Evolutionary conservation across 1,140 invertebrate species (phyloP).

Genomic region (Magallana ariakensis): DNA sequence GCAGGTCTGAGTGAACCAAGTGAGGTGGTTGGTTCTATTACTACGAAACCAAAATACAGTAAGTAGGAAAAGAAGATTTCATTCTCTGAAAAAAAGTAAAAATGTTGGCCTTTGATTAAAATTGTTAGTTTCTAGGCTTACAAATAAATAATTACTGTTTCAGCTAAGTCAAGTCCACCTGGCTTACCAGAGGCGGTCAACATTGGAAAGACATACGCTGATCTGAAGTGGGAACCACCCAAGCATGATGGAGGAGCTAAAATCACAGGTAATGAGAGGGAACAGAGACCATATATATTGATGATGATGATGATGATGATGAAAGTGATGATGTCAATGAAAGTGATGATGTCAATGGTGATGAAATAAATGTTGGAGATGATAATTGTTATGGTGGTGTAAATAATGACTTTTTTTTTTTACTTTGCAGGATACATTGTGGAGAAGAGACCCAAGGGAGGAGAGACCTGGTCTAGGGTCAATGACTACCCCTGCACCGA

Average conservation of each 20-base stretch:
- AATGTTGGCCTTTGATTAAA: too few relatives aligned
- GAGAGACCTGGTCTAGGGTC: slow-evolving; percentile 91
- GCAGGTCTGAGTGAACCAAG: slow-evolving; percentile 97
- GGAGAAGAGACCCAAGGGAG: slow-evolving; percentile 93
- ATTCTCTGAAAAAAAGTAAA: slow-evolving; percentile 13
- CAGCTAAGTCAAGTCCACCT: slow-evolving; percentile 82
- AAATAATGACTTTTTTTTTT: background rate
- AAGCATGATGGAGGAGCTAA: slow-evolving; percentile 95
- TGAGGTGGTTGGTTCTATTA: slow-evolving; percentile 90
- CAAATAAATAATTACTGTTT: slow-evolving; percentile 21
- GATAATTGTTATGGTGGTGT: background rate
- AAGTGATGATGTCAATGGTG: background rate
- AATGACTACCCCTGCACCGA: slow-evolving; percentile 89
- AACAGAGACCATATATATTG: background rate
- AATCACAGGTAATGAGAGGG: slow-evolving; percentile 83
- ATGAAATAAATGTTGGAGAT: background rate
- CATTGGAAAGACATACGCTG: slow-evolving; percentile 89
- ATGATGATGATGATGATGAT: background rate
- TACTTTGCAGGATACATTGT: slow-evolving; percentile 89
- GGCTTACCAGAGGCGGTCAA: slow-evolving; percentile 88
- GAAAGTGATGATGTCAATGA: background rate
- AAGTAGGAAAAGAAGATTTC: slow-evolving; percentile 58
- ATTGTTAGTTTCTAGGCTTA: background rate
- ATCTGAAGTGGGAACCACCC: slow-evolving; percentile 93
- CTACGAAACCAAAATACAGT: slow-evolving; percentile 95